These are phyloP conservation scores for Hoplostethus atlanticus DNA, from an alignment of 2,797 vertebrate species.

Conservation along the genomic window DNA sequence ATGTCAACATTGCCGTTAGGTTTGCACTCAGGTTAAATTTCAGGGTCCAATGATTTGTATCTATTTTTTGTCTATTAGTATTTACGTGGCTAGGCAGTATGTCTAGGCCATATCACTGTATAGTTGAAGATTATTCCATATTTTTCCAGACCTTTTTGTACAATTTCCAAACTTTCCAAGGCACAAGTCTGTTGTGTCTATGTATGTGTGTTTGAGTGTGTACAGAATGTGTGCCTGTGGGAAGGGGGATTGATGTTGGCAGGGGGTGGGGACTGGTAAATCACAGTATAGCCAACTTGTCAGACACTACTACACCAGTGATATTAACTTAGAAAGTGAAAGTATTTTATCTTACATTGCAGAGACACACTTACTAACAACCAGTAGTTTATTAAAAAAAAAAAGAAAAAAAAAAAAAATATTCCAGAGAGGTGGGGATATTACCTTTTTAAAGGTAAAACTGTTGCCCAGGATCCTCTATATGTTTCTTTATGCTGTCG, in stretches of 20 bases:
- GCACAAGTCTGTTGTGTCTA: neutral
- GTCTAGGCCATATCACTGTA: too few relatives aligned
- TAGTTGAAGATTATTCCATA: too few relatives aligned
- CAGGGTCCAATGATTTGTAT: too few relatives aligned
- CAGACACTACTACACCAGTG: neutral
- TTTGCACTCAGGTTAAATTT: too few relatives aligned
- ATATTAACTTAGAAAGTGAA: slow-evolving; percentile 1
- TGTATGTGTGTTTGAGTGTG: neutral
- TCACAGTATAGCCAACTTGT: slow-evolving; percentile 2
- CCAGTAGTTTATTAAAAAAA: neutral
- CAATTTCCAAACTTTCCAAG: too few relatives aligned
- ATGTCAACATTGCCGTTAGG: too few relatives aligned
- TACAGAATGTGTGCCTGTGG: neutral
- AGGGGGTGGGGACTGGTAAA: neutral
- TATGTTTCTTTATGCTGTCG: slow-evolving; percentile 15
- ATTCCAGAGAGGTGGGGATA: slow-evolving; percentile 14
- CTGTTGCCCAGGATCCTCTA: neutral
- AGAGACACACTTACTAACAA: neutral
- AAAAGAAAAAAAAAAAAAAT: neutral
- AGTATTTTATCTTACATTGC: slow-evolving; percentile 1
- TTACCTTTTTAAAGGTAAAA: slow-evolving; percentile 34
- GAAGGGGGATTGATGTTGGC: neutral
- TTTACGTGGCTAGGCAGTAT: too few relatives aligned
- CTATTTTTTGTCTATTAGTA: too few relatives aligned
- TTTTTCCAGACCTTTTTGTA: too few relatives aligned